Evolutionary conservation across 2,113 vertebrate genomes (phyloP).

Genomic region (Butorides virescens): DNA sequence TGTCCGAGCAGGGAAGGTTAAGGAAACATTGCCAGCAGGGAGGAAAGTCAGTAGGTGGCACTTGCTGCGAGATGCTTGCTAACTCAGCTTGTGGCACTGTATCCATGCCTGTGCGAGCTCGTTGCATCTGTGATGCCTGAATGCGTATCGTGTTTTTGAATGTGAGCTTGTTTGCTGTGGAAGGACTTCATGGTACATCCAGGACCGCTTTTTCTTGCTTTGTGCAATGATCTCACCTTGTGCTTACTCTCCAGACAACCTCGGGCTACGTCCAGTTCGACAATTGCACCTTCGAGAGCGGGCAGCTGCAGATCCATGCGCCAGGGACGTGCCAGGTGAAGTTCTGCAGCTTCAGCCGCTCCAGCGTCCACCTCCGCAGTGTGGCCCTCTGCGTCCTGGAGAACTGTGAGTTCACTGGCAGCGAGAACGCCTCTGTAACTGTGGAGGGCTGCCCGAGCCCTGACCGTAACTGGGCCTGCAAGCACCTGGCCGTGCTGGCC

Average conservation of each 20-base stretch:
- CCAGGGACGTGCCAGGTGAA: conserved; percentile 90
- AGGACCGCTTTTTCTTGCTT: neutral
- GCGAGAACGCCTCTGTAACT: conserved; percentile 87
- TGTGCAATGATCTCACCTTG: neutral
- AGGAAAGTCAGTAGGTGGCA: neutral
- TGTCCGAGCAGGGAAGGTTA: neutral
- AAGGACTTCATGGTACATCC: neutral
- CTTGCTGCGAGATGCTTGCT: neutral
- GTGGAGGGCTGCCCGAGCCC: conserved; percentile 85
- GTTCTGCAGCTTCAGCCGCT: conserved; percentile 89
- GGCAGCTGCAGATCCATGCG: conserved; percentile 85
- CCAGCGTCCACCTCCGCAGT: conserved; percentile 82
- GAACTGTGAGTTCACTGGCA: conserved; percentile 90
- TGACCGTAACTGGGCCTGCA: conserved; percentile 91
- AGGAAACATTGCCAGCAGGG: neutral
- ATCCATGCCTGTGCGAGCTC: neutral
- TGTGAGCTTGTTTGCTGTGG: neutral
- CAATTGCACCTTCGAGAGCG: conserved; percentile 89
- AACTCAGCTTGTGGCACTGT: neutral
- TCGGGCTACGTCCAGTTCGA: conserved; percentile 90
- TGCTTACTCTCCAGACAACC: conserved; percentile 75
- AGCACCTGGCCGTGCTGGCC: conserved; percentile 80
- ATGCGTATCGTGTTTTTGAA: rapidly evolving
- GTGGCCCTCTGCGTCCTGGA: conserved; percentile 86
- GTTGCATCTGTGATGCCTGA: neutral